Evolutionary conservation across 2,113 vertebrate species (phyloP), one percentile per base, ranked within the genome.

Genomic region (Stigmatopora nigra): DNA sequence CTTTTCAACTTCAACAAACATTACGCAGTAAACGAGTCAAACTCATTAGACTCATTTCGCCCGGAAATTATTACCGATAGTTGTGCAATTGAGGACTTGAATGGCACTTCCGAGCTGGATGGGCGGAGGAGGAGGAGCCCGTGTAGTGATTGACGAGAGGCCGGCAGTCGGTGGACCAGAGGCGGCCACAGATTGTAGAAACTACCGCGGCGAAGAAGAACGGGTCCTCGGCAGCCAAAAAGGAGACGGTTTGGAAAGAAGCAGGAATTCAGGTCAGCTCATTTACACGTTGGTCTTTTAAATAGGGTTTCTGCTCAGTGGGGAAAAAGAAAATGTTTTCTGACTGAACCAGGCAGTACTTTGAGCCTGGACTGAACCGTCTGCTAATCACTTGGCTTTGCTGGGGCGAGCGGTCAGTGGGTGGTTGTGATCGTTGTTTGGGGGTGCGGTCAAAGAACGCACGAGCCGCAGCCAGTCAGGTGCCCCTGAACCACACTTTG

Each of bases 401-500:
- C 68, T 47, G 59, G 61, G 17, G 19, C 25, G 14, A 58, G 63
- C 14, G 20, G 67, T 1, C 47, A 45, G 51, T 16, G 25, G 38
- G 51, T 53, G 65, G 63, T 55, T 38, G 19, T 35, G 51, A 47
- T 47, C 25, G 61, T 19, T 38, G 38, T 9, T 15, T 12, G 16
- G 68, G 69, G 72, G 73, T 56, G 82, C 65, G 78, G 80, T 72
- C 67, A 79, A 60, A 69, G 75, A 58, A 72, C 65, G 79, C 75
- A 71, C 79, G 82, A 76, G 73, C 74, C 78, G 53, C 67, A 78
- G 65, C 35, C 70, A 63, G 56, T 76, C 71, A 84, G 83, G 77
- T 81, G 75, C 71, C 31, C 14, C 25, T 57, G 69, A 64, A 56
- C 76, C 77, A 78, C 8, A 84, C 69, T 51, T 57, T 53, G 41